These are phyloP conservation scores for Oncorhynchus gorbuscha DNA, from an alignment of 2,113 vertebrate species.

Conservation along the genomic window DNA sequence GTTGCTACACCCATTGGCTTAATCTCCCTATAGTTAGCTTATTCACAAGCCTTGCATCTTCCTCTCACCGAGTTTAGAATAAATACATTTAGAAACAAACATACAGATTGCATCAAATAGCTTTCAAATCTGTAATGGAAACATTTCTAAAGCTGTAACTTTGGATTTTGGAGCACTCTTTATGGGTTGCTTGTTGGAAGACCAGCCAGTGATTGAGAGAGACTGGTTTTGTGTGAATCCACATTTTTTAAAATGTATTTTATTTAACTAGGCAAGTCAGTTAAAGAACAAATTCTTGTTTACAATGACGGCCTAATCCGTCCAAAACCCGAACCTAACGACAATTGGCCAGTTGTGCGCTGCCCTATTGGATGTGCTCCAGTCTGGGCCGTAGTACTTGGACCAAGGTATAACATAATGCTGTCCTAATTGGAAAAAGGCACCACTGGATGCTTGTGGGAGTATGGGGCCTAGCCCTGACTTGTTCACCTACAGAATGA, in stretches of 20 bases:
- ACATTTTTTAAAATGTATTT: background rate
- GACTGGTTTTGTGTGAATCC: background rate
- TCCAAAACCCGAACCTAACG: no score
- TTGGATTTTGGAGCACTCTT: background rate
- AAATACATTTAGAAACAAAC: slow-evolving; percentile 37
- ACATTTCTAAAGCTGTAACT: background rate
- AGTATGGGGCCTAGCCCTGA: background rate
- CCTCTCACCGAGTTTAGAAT: background rate
- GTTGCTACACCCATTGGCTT: slow-evolving; percentile 12
- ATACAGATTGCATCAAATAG: slow-evolving; percentile 31
- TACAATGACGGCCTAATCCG: no score
- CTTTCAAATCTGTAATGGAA: no score
- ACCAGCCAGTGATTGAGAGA: background rate
- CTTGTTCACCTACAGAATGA: background rate
- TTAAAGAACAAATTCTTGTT: no score
- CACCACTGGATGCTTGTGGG: slow-evolving; percentile 9
- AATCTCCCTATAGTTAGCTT: background rate
- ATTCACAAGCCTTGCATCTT: slow-evolving; percentile 14
- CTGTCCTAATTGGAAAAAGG: slow-evolving; percentile 33
- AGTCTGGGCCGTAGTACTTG: slow-evolving; percentile 13
- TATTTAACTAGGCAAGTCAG: no score
- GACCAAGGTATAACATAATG: slow-evolving; percentile 1
- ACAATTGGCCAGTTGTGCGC: no score
- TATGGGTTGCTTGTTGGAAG: no score
- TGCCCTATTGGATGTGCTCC: background rate